Evolutionary conservation across 2,888 invertebrate genomes (phyloP), one percentile per base, ranked within the genome.

Genomic region (Agrotis ipsilon): DNA sequence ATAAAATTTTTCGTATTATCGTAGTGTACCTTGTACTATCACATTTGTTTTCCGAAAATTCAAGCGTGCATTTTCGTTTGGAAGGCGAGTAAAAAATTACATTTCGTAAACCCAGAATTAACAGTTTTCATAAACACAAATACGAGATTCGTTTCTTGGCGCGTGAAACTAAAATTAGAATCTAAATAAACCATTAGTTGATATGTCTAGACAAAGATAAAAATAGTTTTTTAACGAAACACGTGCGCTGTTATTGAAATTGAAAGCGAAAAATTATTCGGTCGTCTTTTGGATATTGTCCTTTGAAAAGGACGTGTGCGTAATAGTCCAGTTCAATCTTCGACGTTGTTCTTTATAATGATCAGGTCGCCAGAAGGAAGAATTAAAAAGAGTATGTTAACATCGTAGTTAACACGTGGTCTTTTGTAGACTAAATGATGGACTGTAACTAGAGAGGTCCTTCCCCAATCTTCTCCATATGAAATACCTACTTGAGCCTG

Each of bases 151-250:
- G 21, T 43, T 59, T 6, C 43, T 18, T 19, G 43, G 43, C 54
- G 55, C 27, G 48, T 13, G 13, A n/a, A 45, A 49, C 52, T 73
- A 73, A 68, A 68, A 59, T 59, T 59, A 76, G 72, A 75, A 27
- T 49, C 13, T 24, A 32, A 59, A 68, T 48, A 68, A 73, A 59
- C 69, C 24, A 54, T 24, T 43, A 52, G n/a, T 58, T 68, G 77
- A 59, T 76, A 68, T 54, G 69, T 76, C 59, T 59, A 68, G 59
- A 54, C 59, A 54, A 49, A 59, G 54, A 67, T 60, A 32, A 54
- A 54, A 76, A 59, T 68, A 55, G 21, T 21, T 32, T 49, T 14
- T 55, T n/a, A n/a, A 39, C 32, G 18, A 18, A 24, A 19, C 49
- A 18, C 2, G 13, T 62, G 21, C n/a, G n/a, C 0, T 24, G 9